Base-by-base conservation (phyloP, 2,797 vertebrate genomes). In the Hydrophis major region DNA sequence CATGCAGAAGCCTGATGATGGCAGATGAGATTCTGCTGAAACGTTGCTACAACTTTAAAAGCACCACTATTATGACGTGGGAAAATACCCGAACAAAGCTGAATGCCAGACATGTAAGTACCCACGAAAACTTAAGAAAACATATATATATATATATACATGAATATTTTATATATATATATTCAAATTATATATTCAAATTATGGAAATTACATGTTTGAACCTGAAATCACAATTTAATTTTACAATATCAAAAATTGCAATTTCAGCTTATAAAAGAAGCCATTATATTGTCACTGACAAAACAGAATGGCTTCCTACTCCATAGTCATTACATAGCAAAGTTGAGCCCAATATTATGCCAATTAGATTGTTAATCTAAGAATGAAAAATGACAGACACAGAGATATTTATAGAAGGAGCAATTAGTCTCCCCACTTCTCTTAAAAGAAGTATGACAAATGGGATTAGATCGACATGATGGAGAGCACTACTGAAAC, bases 391-490 rank as follows among this genome's bases (percentile, higher is more conserved):
- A 66, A 69, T 78, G 25, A 92, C 86, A 95, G 93, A 69, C 14
- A 86, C 0, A 0, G 93, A 16, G 63, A 89, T 22, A 37, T 27
- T 92, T 91, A 32, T 86, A 93, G 78, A 3, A 25, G 27, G 27
- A 91, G n/a, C 20, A 93, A 28, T 89, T 91, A 93, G 56, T 93
- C 50, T 0, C 0, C 16, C 90, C 2, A n/a, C 78, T 95, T 94
- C 87, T 92, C 92, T 87, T 57, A 60, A 91, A 86, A 92, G 18
- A 95, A 42, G 25, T 78, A 91, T 47, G 88, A 94, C 22, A 96
- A 18, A 56, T 59, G 42, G 11, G 32, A 27, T 55, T 25, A 94
- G 59, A 94, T 90, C 7, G 88, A 37, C 0, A 2, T 42, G 87
- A 93, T n/a, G 27, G 50, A 91, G 59, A 93, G 11, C 25, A 60